phyloP scores from a whole-genome alignment of 2,113 vertebrate genomes.

The Phylloscopus trochilus region DNA sequence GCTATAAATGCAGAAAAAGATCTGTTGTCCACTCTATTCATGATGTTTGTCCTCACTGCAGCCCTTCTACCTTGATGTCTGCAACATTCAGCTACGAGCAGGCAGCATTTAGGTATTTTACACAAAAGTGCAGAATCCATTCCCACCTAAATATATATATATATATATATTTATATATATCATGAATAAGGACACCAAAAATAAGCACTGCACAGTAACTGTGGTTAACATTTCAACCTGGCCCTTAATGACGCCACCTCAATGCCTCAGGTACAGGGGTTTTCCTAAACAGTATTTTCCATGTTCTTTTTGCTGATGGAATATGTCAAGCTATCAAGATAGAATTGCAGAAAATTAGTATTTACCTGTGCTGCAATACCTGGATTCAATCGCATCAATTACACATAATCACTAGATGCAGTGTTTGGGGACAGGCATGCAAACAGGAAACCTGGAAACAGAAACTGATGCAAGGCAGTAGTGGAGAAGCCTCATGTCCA shows the following conservation, averaged over 20 bases:
- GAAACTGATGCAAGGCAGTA: neutral
- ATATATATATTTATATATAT: neutral
- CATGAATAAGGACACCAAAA: neutral
- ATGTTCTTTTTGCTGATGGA: neutral
- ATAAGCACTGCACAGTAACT: neutral
- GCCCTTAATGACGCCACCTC: neutral
- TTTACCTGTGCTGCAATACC: constrained; percentile 22
- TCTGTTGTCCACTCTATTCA: neutral
- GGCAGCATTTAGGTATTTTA: neutral
- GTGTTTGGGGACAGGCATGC: neutral
- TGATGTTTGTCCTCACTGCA: neutral
- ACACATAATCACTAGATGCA: neutral
- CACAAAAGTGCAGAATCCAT: neutral
- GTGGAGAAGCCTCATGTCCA: neutral
- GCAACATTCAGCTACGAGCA: neutral
- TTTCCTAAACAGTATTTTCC: neutral
- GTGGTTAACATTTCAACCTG: constrained; percentile 8
- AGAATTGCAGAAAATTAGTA: constrained; percentile 25
- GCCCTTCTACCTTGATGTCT: neutral
- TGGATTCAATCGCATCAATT: neutral
- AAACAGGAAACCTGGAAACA: neutral
- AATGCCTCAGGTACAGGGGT: neutral
- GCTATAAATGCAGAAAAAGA: neutral
- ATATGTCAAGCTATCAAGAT: neutral
- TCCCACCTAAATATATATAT: neutral